A percentile compares a stretch with the other conserved stretches of the same genome.
Evolutionary conservation across 2,888 invertebrate genomes (phyloP).

Genomic region (Drosophila kuntzei): DNA sequence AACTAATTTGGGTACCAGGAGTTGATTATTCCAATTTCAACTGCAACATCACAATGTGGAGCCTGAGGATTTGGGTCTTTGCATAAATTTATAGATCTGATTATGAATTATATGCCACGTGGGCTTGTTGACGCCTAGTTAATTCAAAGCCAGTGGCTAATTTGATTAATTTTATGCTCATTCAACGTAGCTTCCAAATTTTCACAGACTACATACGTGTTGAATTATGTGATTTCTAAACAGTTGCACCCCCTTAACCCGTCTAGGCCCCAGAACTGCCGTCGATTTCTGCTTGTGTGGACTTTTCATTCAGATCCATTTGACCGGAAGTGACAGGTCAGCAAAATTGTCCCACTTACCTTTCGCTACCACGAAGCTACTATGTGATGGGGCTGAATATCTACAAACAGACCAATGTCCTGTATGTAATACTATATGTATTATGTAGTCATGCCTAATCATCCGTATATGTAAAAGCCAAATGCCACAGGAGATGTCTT

Average conservation of each 20-base stretch:
- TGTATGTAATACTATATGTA: conserved; percentile 8
- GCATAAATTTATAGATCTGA: conserved; percentile 27
- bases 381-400: background rate
- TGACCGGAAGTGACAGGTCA: conserved; percentile 81
- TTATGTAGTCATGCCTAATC: conserved; percentile 64
- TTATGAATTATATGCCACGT: conserved; percentile 63
- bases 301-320: conserved; percentile 65
- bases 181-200: conserved; percentile 69
- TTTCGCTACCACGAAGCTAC: conserved; percentile 23
- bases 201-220: conserved; percentile 67
- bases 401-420: conserved; percentile 1
- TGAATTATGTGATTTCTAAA: conserved; percentile 35
- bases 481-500: conserved; percentile 66
- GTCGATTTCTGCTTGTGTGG: conserved; percentile 59
- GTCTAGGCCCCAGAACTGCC: background rate
- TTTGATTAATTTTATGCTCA: conserved; percentile 76
- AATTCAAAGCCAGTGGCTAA: conserved; percentile 63
- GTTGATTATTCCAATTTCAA: no score
- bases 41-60: background rate
- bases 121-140: conserved; percentile 50
- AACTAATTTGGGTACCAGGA: no score
- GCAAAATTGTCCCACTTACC: conserved; percentile 74
- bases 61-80: background rate
- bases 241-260: background rate
- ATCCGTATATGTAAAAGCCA: conserved; percentile 68